Evolutionary conservation across 2,888 invertebrate species (phyloP).

Genomic region (Digitonthophagus gazella): DNA sequence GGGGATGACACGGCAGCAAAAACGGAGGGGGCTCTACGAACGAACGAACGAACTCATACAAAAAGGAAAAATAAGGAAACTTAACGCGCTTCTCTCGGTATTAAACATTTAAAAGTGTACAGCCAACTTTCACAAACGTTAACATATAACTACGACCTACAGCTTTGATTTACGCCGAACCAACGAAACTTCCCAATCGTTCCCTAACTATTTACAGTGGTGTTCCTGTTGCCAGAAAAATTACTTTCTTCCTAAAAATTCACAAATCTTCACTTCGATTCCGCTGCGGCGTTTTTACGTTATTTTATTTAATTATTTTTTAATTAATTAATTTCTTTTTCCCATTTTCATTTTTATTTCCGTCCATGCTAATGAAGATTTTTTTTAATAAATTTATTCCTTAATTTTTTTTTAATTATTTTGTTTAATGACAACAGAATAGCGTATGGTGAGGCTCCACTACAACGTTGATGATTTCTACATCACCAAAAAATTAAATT

Average conservation of each 20-base stretch:
- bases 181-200: not conserved
- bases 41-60: not conserved
- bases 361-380: not conserved
- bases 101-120: constrained; percentile 3
- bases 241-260: not conserved
- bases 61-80: constrained; percentile 2
- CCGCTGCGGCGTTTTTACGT: not conserved
- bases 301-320: not conserved
- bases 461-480: constrained; percentile 31
- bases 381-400: not conserved
- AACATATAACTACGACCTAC: constrained; percentile 13
- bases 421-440: not conserved
- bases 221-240: not conserved
- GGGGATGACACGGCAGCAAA: not conserved
- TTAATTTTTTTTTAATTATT: not conserved
- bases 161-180: constrained; percentile 8
- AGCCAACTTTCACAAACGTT: constrained; percentile 12
- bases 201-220: not conserved
- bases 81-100: constrained; percentile 6
- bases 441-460: constrained; percentile 31
- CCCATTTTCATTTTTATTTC: not conserved
- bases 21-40: not conserved
- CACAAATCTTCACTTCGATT: not conserved
- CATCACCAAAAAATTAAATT: constrained; percentile 17
- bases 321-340: not conserved